Conservation (phyloP, 2,113 vertebrate species). For the Tachysurus fulvidraco region DNA sequence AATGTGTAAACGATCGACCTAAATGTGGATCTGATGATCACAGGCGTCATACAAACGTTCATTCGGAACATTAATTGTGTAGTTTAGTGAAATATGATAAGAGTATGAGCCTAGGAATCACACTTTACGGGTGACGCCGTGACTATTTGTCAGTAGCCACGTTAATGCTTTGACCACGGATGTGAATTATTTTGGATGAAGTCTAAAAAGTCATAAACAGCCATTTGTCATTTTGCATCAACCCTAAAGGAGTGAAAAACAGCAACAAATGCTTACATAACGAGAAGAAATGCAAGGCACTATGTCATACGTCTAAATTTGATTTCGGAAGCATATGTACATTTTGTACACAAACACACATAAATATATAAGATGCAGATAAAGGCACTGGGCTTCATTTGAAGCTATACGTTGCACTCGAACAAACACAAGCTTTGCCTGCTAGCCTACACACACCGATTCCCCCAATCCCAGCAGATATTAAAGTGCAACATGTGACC, state of each 20-base stretch:
- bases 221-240: neutral
- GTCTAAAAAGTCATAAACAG: neutral
- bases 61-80: neutral
- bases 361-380: neutral
- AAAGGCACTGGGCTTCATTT: constrained; percentile 60
- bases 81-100: neutral
- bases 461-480: constrained; percentile 33
- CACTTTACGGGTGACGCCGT: neutral
- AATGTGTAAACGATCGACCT: neutral
- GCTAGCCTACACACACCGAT: constrained; percentile 27
- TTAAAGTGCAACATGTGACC: constrained; percentile 69
- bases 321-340: neutral
- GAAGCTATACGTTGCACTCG: constrained; percentile 26
- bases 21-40: neutral
- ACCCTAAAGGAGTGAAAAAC: neutral
- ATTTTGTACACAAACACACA: neutral
- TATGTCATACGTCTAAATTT: constrained; percentile 1
- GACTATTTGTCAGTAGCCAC: neutral
- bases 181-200: neutral
- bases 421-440: constrained; percentile 31
- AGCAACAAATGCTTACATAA: neutral
- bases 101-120: neutral
- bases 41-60: neutral
- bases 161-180: neutral
- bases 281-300: constrained; percentile 45